Evolutionary conservation across 2,888 invertebrate genomes (phyloP).

Genomic region (Tinea pellionella): DNA sequence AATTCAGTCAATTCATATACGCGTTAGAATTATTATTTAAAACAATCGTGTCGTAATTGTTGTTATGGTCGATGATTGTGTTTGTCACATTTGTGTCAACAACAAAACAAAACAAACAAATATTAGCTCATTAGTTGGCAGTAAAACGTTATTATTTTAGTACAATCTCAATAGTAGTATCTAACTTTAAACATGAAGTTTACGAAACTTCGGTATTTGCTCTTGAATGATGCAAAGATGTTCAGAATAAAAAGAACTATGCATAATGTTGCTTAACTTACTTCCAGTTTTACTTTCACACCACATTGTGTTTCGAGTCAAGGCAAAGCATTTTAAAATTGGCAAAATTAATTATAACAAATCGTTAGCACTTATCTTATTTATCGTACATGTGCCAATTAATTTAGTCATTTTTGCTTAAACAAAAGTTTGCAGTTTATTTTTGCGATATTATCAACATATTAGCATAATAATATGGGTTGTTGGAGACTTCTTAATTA

Average conservation of each 20-base stretch:
- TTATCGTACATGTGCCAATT: too few species aligned
- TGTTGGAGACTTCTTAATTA: background rate
- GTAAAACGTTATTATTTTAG: background rate
- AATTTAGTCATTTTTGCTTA: too few species aligned
- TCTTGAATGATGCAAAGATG: conserved; percentile 13
- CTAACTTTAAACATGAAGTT: background rate
- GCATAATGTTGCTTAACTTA: background rate
- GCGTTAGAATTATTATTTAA: too few species aligned
- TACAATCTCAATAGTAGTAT: background rate
- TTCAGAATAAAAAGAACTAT: conserved; percentile 10
- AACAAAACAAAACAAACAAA: background rate
- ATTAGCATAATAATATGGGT: background rate
- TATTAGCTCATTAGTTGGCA: background rate
- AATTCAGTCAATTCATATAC: too few species aligned
- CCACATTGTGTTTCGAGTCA: background rate
- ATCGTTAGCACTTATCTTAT: too few species aligned
- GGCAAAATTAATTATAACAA: too few species aligned
- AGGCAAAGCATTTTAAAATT: background rate
- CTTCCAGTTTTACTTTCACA: conserved; percentile 5
- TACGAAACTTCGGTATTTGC: conserved; percentile 3
- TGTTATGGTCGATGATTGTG: too few species aligned
- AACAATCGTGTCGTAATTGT: too few species aligned
- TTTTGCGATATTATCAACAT: too few species aligned
- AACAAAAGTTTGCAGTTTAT: too few species aligned
- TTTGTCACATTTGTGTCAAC: too few species aligned